These are phyloP conservation scores for Chloroceryle amazona DNA, from an alignment of 2,797 vertebrate species.

Conservation along the genomic window DNA sequence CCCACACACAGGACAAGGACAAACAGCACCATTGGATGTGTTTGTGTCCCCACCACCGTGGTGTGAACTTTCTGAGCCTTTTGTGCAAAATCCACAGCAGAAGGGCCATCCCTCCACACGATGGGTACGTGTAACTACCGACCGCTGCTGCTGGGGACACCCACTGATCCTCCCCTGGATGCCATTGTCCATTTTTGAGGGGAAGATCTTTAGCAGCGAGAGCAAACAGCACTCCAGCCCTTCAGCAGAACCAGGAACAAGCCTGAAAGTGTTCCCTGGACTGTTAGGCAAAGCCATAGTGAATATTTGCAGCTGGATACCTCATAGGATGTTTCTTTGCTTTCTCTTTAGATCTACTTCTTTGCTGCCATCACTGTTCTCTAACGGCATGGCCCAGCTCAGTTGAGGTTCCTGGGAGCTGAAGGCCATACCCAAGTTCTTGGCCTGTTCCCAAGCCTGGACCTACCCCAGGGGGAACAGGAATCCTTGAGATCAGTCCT, in stretches of 20 bases:
- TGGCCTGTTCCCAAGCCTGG: background rate
- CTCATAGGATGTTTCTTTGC: background rate
- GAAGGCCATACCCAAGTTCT: background rate
- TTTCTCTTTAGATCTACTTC: background rate
- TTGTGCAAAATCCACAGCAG: background rate
- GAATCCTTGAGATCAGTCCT: background rate
- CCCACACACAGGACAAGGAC: rapidly evolving
- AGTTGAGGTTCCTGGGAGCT: rapidly evolving
- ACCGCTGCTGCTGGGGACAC: background rate
- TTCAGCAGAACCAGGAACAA: background rate
- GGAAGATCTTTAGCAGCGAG: background rate
- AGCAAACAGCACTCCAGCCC: background rate
- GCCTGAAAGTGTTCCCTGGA: background rate
- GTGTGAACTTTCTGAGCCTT: background rate
- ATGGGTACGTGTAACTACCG: background rate
- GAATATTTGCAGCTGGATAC: background rate
- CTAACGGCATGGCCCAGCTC: background rate
- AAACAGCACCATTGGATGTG: background rate
- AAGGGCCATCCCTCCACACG: rapidly evolving
- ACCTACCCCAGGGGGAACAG: background rate
- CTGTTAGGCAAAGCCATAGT: background rate
- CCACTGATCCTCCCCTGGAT: background rate
- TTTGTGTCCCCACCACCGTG: background rate
- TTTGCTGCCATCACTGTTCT: background rate
- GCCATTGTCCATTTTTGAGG: background rate